Conservation (phyloP, 2,113 vertebrate genomes). For the Hydrochoerus hydrochaeris region DNA sequence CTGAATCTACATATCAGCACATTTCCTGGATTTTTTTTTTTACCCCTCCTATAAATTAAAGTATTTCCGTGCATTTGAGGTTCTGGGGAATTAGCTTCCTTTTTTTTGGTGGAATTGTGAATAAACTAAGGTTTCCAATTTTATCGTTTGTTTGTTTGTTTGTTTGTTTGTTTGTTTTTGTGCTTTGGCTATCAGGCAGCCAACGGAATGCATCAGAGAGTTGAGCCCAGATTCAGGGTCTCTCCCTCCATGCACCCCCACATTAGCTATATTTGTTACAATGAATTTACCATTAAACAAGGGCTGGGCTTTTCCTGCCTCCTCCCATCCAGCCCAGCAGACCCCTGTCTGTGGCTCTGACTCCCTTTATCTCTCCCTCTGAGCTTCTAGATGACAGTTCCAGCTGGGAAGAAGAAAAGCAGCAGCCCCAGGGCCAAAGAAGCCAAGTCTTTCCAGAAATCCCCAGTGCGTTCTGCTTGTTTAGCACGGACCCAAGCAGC, state of each 20-base stretch:
- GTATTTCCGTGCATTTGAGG: background rate
- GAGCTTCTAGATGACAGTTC: background rate
- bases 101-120: background rate
- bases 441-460: background rate
- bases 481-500: background rate
- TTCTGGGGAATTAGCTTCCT: background rate
- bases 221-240: background rate
- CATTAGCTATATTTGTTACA: background rate
- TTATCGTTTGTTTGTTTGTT: background rate
- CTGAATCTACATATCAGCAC: background rate
- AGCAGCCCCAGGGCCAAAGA: background rate
- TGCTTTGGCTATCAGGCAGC: background rate
- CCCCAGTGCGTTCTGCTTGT: background rate
- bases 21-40: background rate
- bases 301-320: background rate
- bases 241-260: background rate
- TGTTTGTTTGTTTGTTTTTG: background rate
- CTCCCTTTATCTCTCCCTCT: background rate
- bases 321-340: background rate
- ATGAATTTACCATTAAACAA: background rate
- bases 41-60: background rate
- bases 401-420: background rate
- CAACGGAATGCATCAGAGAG: background rate
- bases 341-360: background rate
- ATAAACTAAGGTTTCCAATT: background rate